Conservation (phyloP, 2,113 vertebrate species). For the Platichthys stellatus region DNA sequence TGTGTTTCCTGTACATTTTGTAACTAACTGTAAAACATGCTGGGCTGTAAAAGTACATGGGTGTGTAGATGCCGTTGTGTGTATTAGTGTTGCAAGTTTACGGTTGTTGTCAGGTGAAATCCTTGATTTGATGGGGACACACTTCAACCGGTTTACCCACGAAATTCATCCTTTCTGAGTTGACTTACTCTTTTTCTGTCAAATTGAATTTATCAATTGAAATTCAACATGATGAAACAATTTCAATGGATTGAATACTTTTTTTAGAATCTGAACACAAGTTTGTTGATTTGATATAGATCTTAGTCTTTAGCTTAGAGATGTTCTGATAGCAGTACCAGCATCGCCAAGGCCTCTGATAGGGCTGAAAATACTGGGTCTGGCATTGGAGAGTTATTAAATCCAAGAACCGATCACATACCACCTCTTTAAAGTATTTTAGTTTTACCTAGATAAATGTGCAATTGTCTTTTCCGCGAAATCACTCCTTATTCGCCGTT, state of each 20-base stretch:
- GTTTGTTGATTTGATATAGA: background rate
- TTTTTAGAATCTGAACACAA: background rate
- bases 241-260: background rate
- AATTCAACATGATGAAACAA: too few species aligned
- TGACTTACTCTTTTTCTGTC: background rate
- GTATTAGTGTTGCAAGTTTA: constrained; percentile 48
- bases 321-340: too few species aligned
- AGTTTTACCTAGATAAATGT: too few species aligned
- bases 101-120: constrained; percentile 17
- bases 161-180: background rate
- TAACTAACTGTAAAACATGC: constrained; percentile 8
- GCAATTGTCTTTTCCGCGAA: too few species aligned
- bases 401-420: too few species aligned
- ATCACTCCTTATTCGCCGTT: too few species aligned
- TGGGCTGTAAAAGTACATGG: background rate
- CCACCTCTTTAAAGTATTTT: too few species aligned
- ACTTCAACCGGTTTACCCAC: background rate
- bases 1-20: background rate
- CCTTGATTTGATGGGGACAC: background rate
- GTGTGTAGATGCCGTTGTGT: background rate
- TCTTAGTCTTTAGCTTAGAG: too few species aligned
- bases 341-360: too few species aligned
- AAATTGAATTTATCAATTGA: too few species aligned
- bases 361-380: too few species aligned
- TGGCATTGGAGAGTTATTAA: too few species aligned